Conservation (phyloP, 64 coral and sea anemone genomes). For the Pachyseris speciosa region DNA sequence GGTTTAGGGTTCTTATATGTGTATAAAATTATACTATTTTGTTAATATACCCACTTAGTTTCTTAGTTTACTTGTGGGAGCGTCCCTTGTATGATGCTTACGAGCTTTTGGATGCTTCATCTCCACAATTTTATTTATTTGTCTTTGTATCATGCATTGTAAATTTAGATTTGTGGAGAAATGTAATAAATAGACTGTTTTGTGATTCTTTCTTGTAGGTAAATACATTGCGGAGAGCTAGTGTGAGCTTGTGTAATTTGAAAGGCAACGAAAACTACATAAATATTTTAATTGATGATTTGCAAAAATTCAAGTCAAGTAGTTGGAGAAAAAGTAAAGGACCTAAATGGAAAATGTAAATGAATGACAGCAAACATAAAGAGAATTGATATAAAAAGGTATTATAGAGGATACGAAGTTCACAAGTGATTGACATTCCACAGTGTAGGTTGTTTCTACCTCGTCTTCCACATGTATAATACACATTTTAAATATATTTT, state of each 20-base stretch:
- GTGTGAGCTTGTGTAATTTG: background rate
- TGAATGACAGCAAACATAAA: background rate
- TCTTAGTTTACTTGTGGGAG: too few relatives aligned
- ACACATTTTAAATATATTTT: constrained; percentile 40
- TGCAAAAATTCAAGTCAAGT: constrained; percentile 18
- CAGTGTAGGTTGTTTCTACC: background rate
- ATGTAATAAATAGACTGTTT: background rate
- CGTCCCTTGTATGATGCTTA: too few relatives aligned
- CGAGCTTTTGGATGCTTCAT: too few relatives aligned
- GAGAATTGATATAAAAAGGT: background rate
- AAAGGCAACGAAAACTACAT: background rate
- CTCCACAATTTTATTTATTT: too few relatives aligned
- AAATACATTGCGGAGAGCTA: constrained; percentile 89
- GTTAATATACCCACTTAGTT: too few relatives aligned
- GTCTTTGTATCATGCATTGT: too few relatives aligned
- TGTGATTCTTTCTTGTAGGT: constrained; percentile 48
- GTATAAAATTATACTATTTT: too few relatives aligned
- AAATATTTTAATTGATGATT: constrained; percentile 49
- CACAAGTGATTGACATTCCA: background rate
- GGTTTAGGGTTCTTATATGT: too few relatives aligned
- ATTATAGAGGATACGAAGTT: background rate
- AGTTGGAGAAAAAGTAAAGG: background rate
- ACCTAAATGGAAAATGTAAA: constrained; percentile 28
- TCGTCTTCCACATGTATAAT: background rate
- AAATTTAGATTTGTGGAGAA: too few relatives aligned